A percentile compares a stretch with the other conserved stretches of the same genome.
These are phyloP conservation scores for Corticium candelabrum DNA, from an alignment of 37 sponge, comb jelly and placozoan genomes.

Conservation along the genomic window DNA sequence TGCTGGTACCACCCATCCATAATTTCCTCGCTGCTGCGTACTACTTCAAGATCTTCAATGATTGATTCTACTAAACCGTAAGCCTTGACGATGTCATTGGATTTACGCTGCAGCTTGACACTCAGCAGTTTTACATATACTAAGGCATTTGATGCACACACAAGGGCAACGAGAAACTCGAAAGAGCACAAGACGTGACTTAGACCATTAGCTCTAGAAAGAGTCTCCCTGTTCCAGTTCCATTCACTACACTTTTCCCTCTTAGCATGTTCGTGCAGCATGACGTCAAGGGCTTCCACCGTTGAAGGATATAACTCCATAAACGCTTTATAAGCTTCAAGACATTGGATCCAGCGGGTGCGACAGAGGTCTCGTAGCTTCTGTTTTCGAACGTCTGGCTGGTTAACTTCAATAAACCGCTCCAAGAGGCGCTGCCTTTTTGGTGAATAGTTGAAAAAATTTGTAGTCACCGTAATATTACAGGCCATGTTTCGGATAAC, in stretches of 20 bases:
- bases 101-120: too few species aligned
- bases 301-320: too few species aligned
- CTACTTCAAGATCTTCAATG: not conserved
- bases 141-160: too few species aligned
- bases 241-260: conserved; percentile 34
- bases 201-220: conserved; percentile 15
- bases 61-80: not conserved
- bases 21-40: too few species aligned
- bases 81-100: conserved; percentile 27
- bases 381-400: conserved; percentile 13
- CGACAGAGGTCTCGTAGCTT: conserved; percentile 45
- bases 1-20: not conserved
- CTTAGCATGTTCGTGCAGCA: conserved; percentile 22
- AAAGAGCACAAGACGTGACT: not conserved
- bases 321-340: conserved; percentile 42
- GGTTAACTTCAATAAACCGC: conserved; percentile 20
- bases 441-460: conserved; percentile 43
- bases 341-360: too few species aligned
- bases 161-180: not conserved
- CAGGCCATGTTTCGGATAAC: conserved; percentile 18
- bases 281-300: conserved; percentile 25
- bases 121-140: not conserved
- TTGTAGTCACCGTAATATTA: conserved; percentile 22
- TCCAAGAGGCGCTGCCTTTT: conserved; percentile 40
- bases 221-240: conserved; percentile 34